These are phyloP conservation scores for Apodemus agrarius DNA, from an alignment of 2,797 vertebrate genomes.

Conservation along the genomic window DNA sequence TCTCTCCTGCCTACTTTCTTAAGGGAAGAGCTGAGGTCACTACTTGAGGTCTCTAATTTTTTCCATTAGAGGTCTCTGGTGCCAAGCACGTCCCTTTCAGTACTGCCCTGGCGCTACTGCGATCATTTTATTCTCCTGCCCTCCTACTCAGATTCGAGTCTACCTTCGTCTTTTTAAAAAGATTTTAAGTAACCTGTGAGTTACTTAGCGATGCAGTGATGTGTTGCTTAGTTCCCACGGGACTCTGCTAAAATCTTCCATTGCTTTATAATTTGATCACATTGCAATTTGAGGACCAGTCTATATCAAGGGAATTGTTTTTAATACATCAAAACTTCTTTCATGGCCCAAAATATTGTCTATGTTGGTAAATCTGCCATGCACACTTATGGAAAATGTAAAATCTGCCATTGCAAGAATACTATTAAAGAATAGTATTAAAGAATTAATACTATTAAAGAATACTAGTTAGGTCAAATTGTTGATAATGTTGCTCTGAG, in stretches of 20 bases:
- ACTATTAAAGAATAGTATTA: too few relatives aligned
- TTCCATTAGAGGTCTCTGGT: background rate
- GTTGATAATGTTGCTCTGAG: background rate
- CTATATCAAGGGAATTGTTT: background rate
- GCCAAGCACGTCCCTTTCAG: background rate
- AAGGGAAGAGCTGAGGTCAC: background rate
- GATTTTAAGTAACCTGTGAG: background rate
- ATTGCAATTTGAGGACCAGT: constrained; percentile 9
- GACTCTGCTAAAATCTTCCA: background rate
- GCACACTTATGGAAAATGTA: background rate
- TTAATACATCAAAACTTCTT: background rate
- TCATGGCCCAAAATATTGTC: background rate
- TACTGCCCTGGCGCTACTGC: background rate
- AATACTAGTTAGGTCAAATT: background rate
- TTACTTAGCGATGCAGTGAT: background rate
- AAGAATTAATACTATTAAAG: too few relatives aligned
- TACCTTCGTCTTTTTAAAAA: background rate
- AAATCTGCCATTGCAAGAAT: background rate
- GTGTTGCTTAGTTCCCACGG: background rate
- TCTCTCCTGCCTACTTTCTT: constrained; percentile 5
- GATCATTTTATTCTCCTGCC: background rate
- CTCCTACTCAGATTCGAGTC: constrained; percentile 38
- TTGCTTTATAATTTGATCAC: constrained; percentile 39
- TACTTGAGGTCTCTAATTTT: background rate
- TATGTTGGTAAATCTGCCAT: background rate